A percentile compares a stretch with the other conserved stretches of the same genome.
Conservation (phyloP, 1,140 invertebrate genomes). For the Lordiphosa clarofinis region DNA sequence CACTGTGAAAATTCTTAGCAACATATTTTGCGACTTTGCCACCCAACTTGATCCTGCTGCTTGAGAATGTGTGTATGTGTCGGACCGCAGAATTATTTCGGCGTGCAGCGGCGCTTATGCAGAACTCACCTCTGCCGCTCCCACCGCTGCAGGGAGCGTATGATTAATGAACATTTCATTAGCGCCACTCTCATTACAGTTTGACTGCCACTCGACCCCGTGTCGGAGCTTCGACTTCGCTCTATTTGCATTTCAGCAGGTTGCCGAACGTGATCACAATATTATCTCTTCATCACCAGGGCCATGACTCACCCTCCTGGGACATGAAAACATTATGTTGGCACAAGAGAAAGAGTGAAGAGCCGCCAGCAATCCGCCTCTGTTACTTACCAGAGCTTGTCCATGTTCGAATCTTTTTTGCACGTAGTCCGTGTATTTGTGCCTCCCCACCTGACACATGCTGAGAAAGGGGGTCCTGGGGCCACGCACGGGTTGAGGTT, state of each 20-base stretch:
- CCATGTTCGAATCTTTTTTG: conserved; percentile 29
- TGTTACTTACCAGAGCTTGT: background rate
- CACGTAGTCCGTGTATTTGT: conserved; percentile 16
- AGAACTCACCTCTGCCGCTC: conserved; percentile 8
- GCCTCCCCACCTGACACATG: conserved; percentile 27
- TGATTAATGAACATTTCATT: conserved; percentile 77
- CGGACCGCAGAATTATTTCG: conserved; percentile 25
- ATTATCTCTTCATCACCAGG: conserved; percentile 75
- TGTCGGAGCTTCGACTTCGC: conserved; percentile 2
- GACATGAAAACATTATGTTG: conserved; percentile 36
- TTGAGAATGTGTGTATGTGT: conserved; percentile 9
- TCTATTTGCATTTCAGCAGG: conserved; percentile 74
- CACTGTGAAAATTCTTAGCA: conserved; percentile 44
- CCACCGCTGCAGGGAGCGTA: conserved; percentile 41
- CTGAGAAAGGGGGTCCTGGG: conserved; percentile 10
- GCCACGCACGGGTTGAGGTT: background rate
- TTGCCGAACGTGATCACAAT: conserved; percentile 78
- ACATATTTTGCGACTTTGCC: conserved; percentile 19
- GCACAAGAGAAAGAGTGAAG: conserved; percentile 21
- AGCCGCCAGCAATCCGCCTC: conserved; percentile 8
- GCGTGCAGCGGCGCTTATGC: conserved; percentile 29
- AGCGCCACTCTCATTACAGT: conserved; percentile 57
- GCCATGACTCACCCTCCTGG: conserved; percentile 17
- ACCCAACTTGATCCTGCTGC: conserved; percentile 33
- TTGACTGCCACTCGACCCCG: conserved; percentile 20